phyloP scores from a whole-genome alignment of 2,797 vertebrate genomes.

The Mus caroli region DNA sequence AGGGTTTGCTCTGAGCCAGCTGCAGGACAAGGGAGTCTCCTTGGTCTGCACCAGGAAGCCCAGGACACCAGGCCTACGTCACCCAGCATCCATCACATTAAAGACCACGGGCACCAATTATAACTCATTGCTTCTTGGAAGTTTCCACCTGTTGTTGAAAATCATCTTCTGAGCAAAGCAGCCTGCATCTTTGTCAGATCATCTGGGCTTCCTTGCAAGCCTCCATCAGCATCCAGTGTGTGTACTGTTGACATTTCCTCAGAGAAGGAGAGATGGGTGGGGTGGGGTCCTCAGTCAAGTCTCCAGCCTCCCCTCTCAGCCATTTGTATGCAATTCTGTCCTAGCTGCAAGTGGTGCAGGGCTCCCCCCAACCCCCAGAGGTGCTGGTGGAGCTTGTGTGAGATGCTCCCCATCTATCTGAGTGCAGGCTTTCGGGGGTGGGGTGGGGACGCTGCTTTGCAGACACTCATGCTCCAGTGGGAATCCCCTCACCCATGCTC shows the following conservation, averaged over 20 bases:
- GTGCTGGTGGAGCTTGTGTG: background rate
- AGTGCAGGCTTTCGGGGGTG: no score
- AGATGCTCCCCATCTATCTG: background rate
- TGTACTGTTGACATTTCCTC: background rate
- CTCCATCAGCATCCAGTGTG: background rate
- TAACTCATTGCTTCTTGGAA: slow-evolving; percentile 60
- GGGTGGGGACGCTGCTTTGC: background rate
- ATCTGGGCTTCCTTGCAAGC: background rate
- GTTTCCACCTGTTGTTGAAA: slow-evolving; percentile 51
- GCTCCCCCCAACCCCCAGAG: background rate
- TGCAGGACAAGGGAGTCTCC: rapidly evolving
- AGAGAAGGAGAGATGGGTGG: background rate
- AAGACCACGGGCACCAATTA: background rate
- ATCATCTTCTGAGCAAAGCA: background rate
- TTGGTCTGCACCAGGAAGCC: background rate
- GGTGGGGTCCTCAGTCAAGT: background rate
- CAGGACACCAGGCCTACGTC: background rate
- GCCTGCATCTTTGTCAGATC: background rate
- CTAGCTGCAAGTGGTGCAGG: background rate
- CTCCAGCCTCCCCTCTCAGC: background rate
- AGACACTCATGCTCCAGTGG: background rate
- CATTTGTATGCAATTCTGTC: background rate
- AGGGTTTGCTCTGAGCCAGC: background rate
- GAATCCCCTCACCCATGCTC: background rate
- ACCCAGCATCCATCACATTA: background rate